Conservation (phyloP, 2,888 invertebrate genomes). For the Acronicta psi region DNA sequence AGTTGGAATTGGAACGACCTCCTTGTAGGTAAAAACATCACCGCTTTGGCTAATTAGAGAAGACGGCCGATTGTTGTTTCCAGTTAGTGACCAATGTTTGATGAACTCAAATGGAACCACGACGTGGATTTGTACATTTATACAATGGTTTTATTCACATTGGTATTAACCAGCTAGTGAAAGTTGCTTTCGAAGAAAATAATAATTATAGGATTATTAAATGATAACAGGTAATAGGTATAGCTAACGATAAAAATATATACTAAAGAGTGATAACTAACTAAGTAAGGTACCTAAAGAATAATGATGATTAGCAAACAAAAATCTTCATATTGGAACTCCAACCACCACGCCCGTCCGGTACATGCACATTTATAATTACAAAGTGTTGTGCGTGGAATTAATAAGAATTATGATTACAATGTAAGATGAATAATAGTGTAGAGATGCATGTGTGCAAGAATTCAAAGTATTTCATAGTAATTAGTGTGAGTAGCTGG, state of each 20-base stretch:
- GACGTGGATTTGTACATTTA: slow-evolving; percentile 47
- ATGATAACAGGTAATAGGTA: too few species aligned
- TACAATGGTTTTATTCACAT: slow-evolving; percentile 16
- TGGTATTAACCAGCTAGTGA: not conserved
- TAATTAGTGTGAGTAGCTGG: slow-evolving; percentile 37
- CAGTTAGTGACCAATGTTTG: slow-evolving; percentile 35
- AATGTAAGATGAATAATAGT: slow-evolving; percentile 14
- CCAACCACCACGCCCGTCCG: too few species aligned
- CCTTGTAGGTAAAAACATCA: slow-evolving; percentile 33
- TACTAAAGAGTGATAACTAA: too few species aligned
- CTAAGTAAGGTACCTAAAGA: too few species aligned
- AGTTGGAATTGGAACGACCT: slow-evolving; percentile 34
- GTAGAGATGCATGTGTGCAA: slow-evolving; percentile 12
- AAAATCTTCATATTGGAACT: too few species aligned
- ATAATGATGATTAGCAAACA: too few species aligned
- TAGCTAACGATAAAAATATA: too few species aligned
- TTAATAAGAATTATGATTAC: slow-evolving; percentile 4
- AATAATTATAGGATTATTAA: too few species aligned
- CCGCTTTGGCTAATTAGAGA: slow-evolving; percentile 43
- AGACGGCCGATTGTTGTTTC: slow-evolving; percentile 40
- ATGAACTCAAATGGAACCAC: slow-evolving; percentile 40
- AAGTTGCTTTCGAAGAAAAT: not conserved
- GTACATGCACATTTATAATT: too few species aligned
- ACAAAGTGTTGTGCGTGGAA: not conserved
- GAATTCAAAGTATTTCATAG: slow-evolving; percentile 26